Base-by-base conservation (phyloP, 1,140 invertebrate species). In the Temnothorax curvispinosus region DNA sequence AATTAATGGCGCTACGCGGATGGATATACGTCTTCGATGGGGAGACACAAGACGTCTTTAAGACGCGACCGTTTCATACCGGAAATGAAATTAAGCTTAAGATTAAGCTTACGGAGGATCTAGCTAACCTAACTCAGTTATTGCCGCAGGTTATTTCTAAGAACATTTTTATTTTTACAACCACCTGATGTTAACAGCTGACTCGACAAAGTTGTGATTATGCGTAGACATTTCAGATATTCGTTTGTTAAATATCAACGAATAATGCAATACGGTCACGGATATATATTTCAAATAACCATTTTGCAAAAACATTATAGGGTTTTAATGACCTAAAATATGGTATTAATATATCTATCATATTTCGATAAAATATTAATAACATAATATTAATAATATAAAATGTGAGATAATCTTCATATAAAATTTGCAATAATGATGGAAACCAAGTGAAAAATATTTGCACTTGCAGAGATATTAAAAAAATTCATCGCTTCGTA, bases 1-100 rank as follows among this genome's bases (percentile, higher is more conserved):
- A 84, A 84, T 84, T 84, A 84, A 84, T 84, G 54, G 69, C 32
- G 41, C 67, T 82, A 72, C 21, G 69, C 56, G 52, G 52, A 74
- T 84, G 47, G 62, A 35, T 69, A 21, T 82, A 60, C 41, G 54
- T 75, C 69, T 74, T 75, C 69, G 18, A 47, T 60, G 13, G 21
- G 47, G 35, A 80, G 62, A 74, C 54, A 74, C 27, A 60, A 38
- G 38, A 15, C 41, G 56, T 50, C 54, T 50, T 50, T 75, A 84
- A 84, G 44, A 62, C n/a, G 13, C 72, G 38, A 47, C 7, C 69
- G 27, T 72, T 72, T 4, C 67, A 3, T 81, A 32, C 7, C n/a
- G 27, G 32, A 84, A 60, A 84, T 69, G 41, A 58, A 75, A 75
- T 84, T 84, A 84, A 74, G 69, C 41, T 47, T 6, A 27, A 62